These are phyloP conservation scores for Drosophila ogumai DNA, from an alignment of 1,140 invertebrate species.

Conservation along the genomic window DNA sequence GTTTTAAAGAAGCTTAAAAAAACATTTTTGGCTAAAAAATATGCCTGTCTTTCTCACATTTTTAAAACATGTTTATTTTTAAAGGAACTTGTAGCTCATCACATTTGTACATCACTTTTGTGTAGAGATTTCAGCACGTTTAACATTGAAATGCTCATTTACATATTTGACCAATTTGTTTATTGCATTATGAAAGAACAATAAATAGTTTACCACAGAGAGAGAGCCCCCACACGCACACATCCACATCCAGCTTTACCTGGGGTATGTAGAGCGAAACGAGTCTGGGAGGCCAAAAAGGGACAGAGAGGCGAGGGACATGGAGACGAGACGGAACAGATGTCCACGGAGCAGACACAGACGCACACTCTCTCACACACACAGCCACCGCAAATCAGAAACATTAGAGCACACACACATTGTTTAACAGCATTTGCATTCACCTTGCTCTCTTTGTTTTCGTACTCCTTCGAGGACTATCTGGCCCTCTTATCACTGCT, in stretches of 20 bases:
- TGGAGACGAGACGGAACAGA: conserved; percentile 43
- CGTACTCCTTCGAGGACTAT: conserved; percentile 22
- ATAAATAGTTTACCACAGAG: conserved; percentile 29
- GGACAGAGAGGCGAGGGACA: conserved; percentile 7
- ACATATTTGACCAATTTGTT: conserved; percentile 22
- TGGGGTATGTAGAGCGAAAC: conserved; percentile 31
- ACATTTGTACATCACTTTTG: background rate
- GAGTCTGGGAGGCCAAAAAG: conserved; percentile 41
- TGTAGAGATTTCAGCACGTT: background rate
- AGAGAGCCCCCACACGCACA: conserved; percentile 8
- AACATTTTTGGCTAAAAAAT: too few species aligned
- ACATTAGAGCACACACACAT: conserved; percentile 23
- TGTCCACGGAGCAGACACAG: conserved; percentile 22
- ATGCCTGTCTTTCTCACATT: background rate
- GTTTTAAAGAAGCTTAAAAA: too few species aligned
- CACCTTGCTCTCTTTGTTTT: conserved; percentile 31
- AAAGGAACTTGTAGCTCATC: conserved; percentile 1
- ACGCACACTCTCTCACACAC: conserved; percentile 2
- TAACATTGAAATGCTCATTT: background rate
- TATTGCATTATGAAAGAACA: conserved; percentile 37
- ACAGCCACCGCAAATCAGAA: conserved; percentile 12
- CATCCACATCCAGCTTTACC: conserved; percentile 18
- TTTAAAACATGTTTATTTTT: background rate
- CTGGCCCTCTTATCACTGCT: conserved; percentile 36
- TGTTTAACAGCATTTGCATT: conserved; percentile 13